A percentile compares a stretch with the other conserved stretches of the same genome.
These are phyloP conservation scores for Ypsolopha scabrella DNA, from an alignment of 2,888 invertebrate species.

Conservation along the genomic window DNA sequence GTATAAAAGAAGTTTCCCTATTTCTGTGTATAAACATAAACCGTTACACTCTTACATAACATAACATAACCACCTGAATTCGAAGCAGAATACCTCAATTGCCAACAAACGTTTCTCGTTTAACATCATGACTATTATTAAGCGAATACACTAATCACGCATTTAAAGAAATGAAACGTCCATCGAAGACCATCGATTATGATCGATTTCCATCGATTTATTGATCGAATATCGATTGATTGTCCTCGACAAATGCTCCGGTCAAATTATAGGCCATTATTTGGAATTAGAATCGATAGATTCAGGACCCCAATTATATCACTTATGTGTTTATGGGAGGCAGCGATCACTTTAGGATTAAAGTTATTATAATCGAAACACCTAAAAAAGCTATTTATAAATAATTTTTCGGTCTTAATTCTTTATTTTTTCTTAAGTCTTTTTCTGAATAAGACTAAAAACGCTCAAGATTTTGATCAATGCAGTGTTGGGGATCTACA, in stretches of 20 bases:
- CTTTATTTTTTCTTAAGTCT: too few species aligned
- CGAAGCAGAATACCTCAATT: background rate
- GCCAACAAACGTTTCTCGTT: constrained; percentile 41
- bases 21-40: too few species aligned
- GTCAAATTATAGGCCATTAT: constrained; percentile 66
- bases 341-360: constrained; percentile 31
- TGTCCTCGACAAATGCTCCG: constrained; percentile 66
- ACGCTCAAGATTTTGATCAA: too few species aligned
- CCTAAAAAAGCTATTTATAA: constrained; percentile 15
- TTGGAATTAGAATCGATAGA: constrained; percentile 68
- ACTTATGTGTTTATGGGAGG: constrained; percentile 70
- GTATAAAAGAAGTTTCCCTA: too few species aligned
- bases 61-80: too few species aligned
- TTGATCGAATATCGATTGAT: constrained; percentile 62
- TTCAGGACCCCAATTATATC: constrained; percentile 67
- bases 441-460: too few species aligned
- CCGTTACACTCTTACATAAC: too few species aligned
- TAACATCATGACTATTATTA: constrained; percentile 65
- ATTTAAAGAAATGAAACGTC: constrained; percentile 70
- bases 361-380: constrained; percentile 52
- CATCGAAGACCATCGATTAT: constrained; percentile 57
- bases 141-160: constrained; percentile 60
- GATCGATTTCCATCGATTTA: constrained; percentile 66
- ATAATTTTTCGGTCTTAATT: too few species aligned
- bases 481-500: too few species aligned